Evolutionary conservation across 2,113 vertebrate species (phyloP), one percentile per base, ranked within the genome.

Genomic region (Tychaedon coryphoeus): DNA sequence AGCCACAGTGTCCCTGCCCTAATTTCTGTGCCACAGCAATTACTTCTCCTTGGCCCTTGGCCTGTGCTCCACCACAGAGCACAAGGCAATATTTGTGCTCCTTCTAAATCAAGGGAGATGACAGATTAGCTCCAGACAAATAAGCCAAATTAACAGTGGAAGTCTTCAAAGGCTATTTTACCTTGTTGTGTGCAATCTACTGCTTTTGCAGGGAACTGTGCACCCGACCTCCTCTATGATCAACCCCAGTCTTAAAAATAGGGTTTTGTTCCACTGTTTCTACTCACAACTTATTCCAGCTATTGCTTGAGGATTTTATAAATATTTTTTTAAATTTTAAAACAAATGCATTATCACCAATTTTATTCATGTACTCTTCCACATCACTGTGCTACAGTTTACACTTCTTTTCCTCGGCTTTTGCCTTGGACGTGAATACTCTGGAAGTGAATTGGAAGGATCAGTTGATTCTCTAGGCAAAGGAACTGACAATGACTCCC

Each of bases 371-470:
- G 8, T 19, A 3, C 42, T 50, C 31, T 84, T 53, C 69, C 36
- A 14, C 25, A 16, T 23, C 22, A 4, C 16, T 33, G 11, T 25
- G 16, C 47, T 50, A 3, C n/a, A 54, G 8, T 12, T 77, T 23
- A 8, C 1, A 0, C 4, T 61, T 48, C 8, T 19, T 14, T 67
- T 69, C 51, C 34, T 58, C 0, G 2, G 6, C 11, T 15, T 84
- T 67, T 73, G 6, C 23, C 31, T 51, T 28, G 45, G 14, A 5
- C 28, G 12, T 17, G 43, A 66, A 19, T 18, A 10, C 7, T 73
- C 45, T 65, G 50, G 40, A 29, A 69, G 9, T 10, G 45, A 60
- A 34, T 1, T 45, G 64, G 31, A 56, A 40, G 48, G 45, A 34
- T 7, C 23, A 33, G 53, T 28, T 13, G 13, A 36, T 65, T 61